Conservation (phyloP, 1,140 invertebrate genomes). For the Globodera ellingtonae region DNA sequence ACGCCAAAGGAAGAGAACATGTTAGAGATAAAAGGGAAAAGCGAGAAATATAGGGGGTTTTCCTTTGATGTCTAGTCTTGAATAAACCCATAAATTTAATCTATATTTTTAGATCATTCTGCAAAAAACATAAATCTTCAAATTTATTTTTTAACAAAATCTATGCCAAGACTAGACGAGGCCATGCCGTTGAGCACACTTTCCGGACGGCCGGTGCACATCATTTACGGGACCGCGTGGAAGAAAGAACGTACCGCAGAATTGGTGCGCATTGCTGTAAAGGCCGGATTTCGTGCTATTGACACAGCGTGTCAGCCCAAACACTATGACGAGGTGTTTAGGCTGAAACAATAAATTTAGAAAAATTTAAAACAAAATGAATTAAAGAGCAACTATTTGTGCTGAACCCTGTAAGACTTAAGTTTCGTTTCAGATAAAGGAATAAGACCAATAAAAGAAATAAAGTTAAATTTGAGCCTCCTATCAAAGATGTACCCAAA, state of each 20-base stretch:
- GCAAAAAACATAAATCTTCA: too few species aligned
- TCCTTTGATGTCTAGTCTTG: not conserved
- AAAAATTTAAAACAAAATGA: not conserved
- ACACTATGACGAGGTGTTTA: conserved; percentile 36
- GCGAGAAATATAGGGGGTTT: too few species aligned
- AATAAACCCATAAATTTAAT: not conserved
- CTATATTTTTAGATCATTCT: too few species aligned
- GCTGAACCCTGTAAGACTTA: too few species aligned
- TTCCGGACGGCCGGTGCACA: conserved; percentile 14
- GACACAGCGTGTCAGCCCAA: conserved; percentile 49
- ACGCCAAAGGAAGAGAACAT: too few species aligned
- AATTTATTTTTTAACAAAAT: not conserved
- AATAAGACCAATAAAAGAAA: too few species aligned
- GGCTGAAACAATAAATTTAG: not conserved
- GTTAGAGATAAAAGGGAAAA: too few species aligned
- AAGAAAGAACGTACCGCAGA: conserved; percentile 44
- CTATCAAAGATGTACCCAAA: too few species aligned
- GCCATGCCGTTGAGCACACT: conserved; percentile 14
- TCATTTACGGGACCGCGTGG: conserved; percentile 52
- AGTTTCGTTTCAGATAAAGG: too few species aligned
- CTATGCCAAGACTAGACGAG: not conserved
- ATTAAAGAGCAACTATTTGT: too few species aligned
- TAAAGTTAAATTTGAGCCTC: too few species aligned
- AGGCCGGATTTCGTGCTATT: conserved; percentile 44
- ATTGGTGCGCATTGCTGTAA: conserved; percentile 35